These are phyloP conservation scores for Rhinatrema bivittatum DNA, from an alignment of 2,797 vertebrate genomes.

Conservation along the genomic window DNA sequence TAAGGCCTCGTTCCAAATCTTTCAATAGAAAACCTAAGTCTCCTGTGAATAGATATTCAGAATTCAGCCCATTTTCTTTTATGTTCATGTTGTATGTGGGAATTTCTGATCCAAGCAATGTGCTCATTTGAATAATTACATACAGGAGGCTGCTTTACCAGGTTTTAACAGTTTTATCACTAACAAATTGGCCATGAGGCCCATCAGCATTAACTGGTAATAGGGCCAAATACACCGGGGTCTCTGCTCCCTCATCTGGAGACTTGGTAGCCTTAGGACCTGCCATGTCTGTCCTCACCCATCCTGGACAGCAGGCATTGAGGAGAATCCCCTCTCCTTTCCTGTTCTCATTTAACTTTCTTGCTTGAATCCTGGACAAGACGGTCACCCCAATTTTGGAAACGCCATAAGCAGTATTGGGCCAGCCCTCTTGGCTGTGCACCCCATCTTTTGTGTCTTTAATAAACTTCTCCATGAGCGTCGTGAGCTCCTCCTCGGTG, in stretches of 20 bases:
- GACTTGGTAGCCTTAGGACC: constrained; percentile 64
- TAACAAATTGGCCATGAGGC: constrained; percentile 76
- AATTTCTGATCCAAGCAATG: too few relatives aligned
- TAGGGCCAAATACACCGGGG: constrained; percentile 78
- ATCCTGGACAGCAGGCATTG: constrained; percentile 86
- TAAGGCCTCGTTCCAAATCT: too few relatives aligned
- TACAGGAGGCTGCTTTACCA: too few relatives aligned
- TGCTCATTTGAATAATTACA: too few relatives aligned
- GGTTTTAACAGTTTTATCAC: constrained; percentile 58
- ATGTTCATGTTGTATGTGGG: too few relatives aligned
- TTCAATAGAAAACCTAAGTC: too few relatives aligned
- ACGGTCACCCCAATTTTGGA: constrained; percentile 84
- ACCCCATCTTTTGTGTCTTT: constrained; percentile 50
- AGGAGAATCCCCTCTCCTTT: constrained; percentile 68
- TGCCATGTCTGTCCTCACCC: constrained; percentile 81
- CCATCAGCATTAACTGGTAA: constrained; percentile 59
- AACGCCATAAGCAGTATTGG: constrained; percentile 69
- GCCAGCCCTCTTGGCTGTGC: constrained; percentile 73
- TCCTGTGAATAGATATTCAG: too few relatives aligned
- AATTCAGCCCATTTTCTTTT: too few relatives aligned
- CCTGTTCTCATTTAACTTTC: constrained; percentile 56
- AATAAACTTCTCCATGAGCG: constrained; percentile 76
- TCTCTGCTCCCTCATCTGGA: constrained; percentile 76
- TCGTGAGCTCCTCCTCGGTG: constrained; percentile 74
- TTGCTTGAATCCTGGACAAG: constrained; percentile 76